Evolutionary conservation across 1,140 invertebrate genomes (phyloP), one percentile per base, ranked within the genome.

Genomic region (Zaprionus africanus): DNA sequence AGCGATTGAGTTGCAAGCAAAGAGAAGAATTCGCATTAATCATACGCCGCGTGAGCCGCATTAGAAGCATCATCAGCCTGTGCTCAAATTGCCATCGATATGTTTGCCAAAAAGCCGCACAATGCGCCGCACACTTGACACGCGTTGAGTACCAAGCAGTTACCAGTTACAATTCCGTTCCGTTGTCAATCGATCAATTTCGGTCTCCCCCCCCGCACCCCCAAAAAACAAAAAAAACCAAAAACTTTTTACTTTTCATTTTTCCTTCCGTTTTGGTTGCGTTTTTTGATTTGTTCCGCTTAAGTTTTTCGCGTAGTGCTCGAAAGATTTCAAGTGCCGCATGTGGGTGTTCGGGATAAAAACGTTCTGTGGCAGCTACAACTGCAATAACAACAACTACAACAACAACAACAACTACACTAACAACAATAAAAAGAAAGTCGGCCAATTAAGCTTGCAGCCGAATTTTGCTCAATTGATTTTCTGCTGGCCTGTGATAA

Each of bases 121-220:
- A 68, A 69, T 77, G 67, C 81, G 64, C 66, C 78, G 84, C 77
- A 78, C 84, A 88, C 81, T 88, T 88, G 84, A 87, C 84, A 87
- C 84, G 78, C 70, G 78, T 81, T 81, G 67, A 85, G 59, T 65
- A 53, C 61, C 65, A 22, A 22, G 60, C 65, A 57, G 60, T 69
- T 62, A 72, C 56, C 19, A 51, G 31, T n/a, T 51, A 60, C 43
- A 74, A 22, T 34, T 49, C 34, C 17, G 69, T 51, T 58, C 5
- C 13, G n/a, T 7, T 13, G 19, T 38, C 56, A 41, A 59, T 73
- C 64, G 46, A 57, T 57, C 65, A 24, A 34, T 46, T 22, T 65
- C 58, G 56, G 43, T 58, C 66, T 58, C 66, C 58, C 1, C 19
- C 0, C 3, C 46, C n/a, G 4, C 41, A 24, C n/a, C n/a, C n/a